A percentile compares a stretch with the other conserved stretches of the same genome.
Conservation (phyloP, 2,797 vertebrate species). For the Hephaestus fuliginosus region DNA sequence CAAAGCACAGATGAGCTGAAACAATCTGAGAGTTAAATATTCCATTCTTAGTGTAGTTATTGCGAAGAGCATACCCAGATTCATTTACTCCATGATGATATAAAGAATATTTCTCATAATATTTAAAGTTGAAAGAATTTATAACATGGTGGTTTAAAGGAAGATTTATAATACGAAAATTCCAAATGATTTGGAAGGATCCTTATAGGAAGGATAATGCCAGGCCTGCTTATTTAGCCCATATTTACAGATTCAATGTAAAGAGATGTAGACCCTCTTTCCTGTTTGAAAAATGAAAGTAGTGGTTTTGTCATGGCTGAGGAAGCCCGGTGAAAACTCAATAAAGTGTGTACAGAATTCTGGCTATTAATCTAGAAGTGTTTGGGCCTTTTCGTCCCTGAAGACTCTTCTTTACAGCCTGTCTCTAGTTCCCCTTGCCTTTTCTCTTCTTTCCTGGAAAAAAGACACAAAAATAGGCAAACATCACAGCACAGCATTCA, state of each 20-base stretch:
- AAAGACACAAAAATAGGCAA: constrained; percentile 24
- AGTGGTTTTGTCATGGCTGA: background rate
- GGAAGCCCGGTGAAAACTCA: background rate
- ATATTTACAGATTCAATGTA: background rate
- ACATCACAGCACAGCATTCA: background rate
- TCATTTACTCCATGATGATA: background rate
- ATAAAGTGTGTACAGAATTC: background rate
- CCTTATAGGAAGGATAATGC: background rate
- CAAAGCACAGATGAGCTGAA: too few relatives aligned
- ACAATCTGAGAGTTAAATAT: too few relatives aligned
- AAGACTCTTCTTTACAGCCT: constrained; percentile 4
- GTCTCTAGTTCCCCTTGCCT: constrained; percentile 85
- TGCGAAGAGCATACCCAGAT: background rate
- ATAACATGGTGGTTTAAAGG: background rate
- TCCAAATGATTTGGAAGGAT: constrained; percentile 9
- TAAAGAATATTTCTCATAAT: background rate
- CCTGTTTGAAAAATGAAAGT: background rate
- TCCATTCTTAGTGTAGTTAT: too few relatives aligned
- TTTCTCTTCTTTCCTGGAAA: constrained; percentile 87
- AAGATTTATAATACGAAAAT: constrained; percentile 3
- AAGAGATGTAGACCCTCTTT: background rate
- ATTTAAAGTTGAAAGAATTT: background rate
- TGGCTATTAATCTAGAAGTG: background rate
- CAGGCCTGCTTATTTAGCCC: background rate
- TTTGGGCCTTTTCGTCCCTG: background rate